Conservation (phyloP, 2,797 vertebrate species). For the Argya squamiceps region DNA sequence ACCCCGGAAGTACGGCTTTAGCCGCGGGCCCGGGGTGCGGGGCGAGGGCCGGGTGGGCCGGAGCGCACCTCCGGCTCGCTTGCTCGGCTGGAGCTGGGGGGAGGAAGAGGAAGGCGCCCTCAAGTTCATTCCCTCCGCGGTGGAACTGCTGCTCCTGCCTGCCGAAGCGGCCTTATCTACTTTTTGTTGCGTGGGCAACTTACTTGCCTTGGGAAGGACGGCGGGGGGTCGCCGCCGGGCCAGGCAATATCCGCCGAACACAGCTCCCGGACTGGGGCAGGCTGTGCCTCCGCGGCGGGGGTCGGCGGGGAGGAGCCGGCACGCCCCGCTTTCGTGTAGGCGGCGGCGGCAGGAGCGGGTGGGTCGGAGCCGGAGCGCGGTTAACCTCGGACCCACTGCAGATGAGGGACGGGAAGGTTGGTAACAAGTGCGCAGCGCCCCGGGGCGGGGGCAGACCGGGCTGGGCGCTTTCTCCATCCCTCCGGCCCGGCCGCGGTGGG, state of each 20-base stretch:
- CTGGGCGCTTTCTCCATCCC: not conserved
- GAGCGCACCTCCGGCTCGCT: not conserved
- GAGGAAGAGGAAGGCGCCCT: not conserved
- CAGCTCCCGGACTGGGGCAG: not conserved
- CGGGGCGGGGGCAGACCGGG: not conserved
- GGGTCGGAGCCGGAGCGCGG: not conserved
- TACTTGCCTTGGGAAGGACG: not conserved
- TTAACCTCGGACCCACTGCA: not conserved
- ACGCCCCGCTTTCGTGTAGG: not conserved
- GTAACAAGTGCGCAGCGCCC: not conserved
- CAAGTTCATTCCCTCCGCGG: not conserved
- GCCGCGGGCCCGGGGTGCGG: not conserved
- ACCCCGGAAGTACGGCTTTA: conserved; percentile 84
- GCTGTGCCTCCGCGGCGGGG: not conserved
- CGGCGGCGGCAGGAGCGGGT: not conserved
- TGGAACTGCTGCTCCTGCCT: not conserved
- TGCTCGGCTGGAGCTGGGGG: not conserved
- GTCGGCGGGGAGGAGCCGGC: not conserved
- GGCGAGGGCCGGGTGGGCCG: not conserved
- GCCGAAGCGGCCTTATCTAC: too few species aligned
- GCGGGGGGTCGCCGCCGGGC: not conserved
- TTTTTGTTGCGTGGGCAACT: not conserved
- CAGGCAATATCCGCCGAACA: not conserved
- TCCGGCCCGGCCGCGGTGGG: not conserved
- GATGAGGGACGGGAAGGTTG: not conserved